Evolutionary conservation across 2,888 invertebrate genomes (phyloP), one percentile per base, ranked within the genome.

Genomic region (Dryadula phaetusa): DNA sequence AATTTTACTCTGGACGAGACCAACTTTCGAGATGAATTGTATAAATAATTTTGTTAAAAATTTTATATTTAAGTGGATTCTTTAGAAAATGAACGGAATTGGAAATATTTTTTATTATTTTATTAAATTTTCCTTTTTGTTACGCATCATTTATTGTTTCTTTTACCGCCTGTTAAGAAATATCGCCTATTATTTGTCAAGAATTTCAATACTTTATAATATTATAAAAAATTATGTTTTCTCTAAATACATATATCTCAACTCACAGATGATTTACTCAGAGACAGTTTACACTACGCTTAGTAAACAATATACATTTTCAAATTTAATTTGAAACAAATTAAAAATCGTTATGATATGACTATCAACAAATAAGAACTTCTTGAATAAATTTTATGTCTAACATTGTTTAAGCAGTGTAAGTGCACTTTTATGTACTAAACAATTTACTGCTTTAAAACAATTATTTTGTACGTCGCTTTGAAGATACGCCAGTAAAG

Each of bases 1-100:
- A 42, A 60, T 60, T 44, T 60, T 44, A 44, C 28, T 42, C 12
- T 28, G 42, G 42, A 18, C 22, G 28, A 25, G 44, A 42, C 28
- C 8, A 28, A 44, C 18, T 12, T 44, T 5, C 14, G 44, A 25
- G 25, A n/a, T 28, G 10, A 25, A 28, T 42, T 44, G 28, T 49
- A n/a, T 16, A 8, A 25, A 18, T 16, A 12, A 16, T 34, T 53
- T 34, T n/a, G 3, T 14, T 20, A 37, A 32, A 34, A 54, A n/a
- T 32, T 16, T n/a, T 28, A 28, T 28, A 25, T n/a, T 7, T n/a
- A 8, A 2, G n/a, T 14, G 14, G 6, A 0, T 25, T 25, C n/a
- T 49, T 47, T 14, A 47, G 2, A 47, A 25, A 47, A 47, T 7
- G 10, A 34, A 34, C 5, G 32, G 32, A 7, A 1, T 8, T 8